These are phyloP conservation scores for Plodia interpunctella DNA, from an alignment of 1,140 invertebrate species.

Conservation along the genomic window DNA sequence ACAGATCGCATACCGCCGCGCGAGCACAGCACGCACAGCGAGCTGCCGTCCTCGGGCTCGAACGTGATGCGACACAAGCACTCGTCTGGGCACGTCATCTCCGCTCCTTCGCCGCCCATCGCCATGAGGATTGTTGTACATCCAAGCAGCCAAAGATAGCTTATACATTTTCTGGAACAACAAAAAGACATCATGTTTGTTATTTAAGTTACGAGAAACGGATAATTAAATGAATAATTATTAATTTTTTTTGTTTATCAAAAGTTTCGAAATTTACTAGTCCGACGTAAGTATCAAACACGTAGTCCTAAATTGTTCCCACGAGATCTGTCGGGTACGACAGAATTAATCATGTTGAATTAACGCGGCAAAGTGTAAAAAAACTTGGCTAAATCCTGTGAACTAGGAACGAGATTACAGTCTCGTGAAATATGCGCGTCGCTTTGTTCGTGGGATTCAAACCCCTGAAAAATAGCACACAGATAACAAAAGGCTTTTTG, in stretches of 20 bases:
- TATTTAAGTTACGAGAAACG: too few relatives aligned
- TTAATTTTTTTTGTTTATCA: too few relatives aligned
- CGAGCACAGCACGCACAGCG: conserved; percentile 60
- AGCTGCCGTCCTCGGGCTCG: conserved; percentile 30
- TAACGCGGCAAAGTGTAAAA: conserved; percentile 43
- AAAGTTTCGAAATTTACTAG: background rate
- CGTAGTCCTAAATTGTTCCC: conserved; percentile 18
- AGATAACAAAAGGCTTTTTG: conserved; percentile 67
- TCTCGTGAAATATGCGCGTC: conserved; percentile 58
- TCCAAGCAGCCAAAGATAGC: conserved; percentile 22
- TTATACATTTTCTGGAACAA: conserved; percentile 48
- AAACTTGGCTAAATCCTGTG: conserved; percentile 48
- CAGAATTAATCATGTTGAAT: conserved; percentile 38
- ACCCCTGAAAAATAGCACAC: conserved; percentile 60
- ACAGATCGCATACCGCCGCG: conserved; percentile 80
- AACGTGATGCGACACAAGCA: conserved; percentile 40
- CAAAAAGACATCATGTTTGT: conserved; percentile 10
- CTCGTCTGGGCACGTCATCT: conserved; percentile 48
- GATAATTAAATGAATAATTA: too few relatives aligned
- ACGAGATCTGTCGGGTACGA: conserved; percentile 13
- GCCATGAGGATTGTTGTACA: conserved; percentile 21
- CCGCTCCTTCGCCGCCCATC: conserved; percentile 28
- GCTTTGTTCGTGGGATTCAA: conserved; percentile 57
- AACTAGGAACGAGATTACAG: conserved; percentile 60
- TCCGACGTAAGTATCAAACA: background rate